Evolutionary conservation across 2,888 invertebrate genomes (phyloP), one percentile per base, ranked within the genome.

Genomic region (Entomobrya multifasciata): DNA sequence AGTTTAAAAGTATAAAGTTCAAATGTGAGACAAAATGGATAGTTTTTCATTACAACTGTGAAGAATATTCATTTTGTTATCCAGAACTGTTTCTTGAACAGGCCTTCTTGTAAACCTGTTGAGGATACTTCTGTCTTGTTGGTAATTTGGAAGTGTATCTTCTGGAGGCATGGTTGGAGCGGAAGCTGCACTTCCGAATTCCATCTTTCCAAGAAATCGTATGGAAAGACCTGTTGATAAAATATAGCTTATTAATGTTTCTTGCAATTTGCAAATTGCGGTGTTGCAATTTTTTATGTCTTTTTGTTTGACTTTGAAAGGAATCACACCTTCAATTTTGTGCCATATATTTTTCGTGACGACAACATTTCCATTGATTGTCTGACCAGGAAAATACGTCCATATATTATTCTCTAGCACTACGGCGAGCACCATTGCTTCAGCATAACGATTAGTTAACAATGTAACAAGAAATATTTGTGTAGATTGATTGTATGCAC

Each of bases 271-370:
- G n/a, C n/a, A n/a, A n/a, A n/a, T n/a, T n/a, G n/a, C n/a, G 25
- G 2, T 8, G 22, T 25, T 2, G 6, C 5, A 5, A 57, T 17
- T 57, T 57, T 25, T 20, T 25, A 25, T 17, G 4, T 20, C 57
- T 57, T 15, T 57, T 11, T 20, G 15, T 49, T 13, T 49, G 13
- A 13, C 49, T 36, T 36, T 36, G 5, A 27, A 15, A 62, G 27
- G 6, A 62, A 27, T 27, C 36, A 83, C 52, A 89, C 89, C 89
- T 87, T 89, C 89, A 30, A 89, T 79, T 80, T 89, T 89, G 55
- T 87, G 87, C 89, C 89, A 89, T 25, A 89, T 89, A 49, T 81
- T 81, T 62, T 89, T 89, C 13, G 87, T 76, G 11, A 89, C 79
- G 4, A 89, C 89, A 44, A 89, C 86, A 41, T 82, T 82, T 25